Conservation (phyloP, 2,888 invertebrate species). For the Callinectes sapidus region DNA sequence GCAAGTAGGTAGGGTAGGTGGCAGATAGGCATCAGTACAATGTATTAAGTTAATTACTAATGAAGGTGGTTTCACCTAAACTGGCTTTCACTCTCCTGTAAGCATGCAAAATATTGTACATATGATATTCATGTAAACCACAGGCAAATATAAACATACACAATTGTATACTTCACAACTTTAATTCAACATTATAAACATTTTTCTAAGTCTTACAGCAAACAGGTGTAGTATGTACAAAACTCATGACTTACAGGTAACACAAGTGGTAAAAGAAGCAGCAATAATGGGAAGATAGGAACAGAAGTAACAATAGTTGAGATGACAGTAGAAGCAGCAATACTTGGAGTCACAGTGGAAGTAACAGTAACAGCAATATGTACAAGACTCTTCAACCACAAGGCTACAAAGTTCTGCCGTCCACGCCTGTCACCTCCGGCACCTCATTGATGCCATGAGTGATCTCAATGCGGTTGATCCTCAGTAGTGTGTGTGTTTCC, state of each 20-base stretch:
- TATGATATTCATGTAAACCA: not conserved
- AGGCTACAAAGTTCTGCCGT: constrained; percentile 73
- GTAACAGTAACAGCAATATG: constrained; percentile 15
- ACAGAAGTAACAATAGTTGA: not conserved
- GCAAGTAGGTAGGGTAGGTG: not conserved
- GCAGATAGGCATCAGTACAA: not conserved
- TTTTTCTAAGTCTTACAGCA: not conserved
- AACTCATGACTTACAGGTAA: not conserved
- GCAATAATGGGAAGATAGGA: too few relatives aligned
- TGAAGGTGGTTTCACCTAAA: not conserved
- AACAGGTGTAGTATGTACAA: not conserved
- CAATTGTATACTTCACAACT: not conserved
- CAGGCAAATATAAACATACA: not conserved
- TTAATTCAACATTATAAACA: not conserved
- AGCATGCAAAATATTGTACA: not conserved
- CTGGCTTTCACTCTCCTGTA: not conserved
- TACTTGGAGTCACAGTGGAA: not conserved
- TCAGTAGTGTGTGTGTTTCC: constrained; percentile 75
- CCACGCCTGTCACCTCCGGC: constrained; percentile 76
- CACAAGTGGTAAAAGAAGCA: too few relatives aligned
- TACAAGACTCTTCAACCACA: not conserved
- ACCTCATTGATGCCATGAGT: constrained; percentile 79
- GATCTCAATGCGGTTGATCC: constrained; percentile 76
- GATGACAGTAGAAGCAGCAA: not conserved
- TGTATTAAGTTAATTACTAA: not conserved